Conservation (phyloP, 2,888 invertebrate genomes). For the Julus scandinavius region DNA sequence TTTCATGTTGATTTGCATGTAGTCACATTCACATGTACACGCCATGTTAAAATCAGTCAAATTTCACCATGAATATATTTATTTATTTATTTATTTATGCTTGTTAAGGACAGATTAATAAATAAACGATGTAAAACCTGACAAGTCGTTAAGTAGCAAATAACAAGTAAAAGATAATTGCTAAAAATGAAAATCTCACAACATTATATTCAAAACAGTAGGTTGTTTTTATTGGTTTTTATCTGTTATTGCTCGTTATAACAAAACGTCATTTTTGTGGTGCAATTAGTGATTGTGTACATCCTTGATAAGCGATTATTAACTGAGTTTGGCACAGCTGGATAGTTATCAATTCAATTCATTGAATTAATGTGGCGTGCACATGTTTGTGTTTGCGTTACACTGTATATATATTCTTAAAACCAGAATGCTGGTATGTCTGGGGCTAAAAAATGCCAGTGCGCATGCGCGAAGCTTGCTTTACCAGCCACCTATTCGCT, state of each 20-base stretch:
- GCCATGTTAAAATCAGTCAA: neutral
- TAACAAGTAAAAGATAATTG: too few species aligned
- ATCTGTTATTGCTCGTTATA: neutral
- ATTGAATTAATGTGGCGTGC: neutral
- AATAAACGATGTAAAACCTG: too few species aligned
- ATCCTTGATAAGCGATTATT: neutral
- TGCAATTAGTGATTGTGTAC: neutral
- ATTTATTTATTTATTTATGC: too few species aligned
- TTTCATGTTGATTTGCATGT: neutral
- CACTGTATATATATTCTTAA: neutral
- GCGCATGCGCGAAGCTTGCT: neutral
- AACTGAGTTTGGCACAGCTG: neutral
- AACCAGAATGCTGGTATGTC: neutral
- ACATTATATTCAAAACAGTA: too few species aligned
- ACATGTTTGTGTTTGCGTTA: neutral
- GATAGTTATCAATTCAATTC: neutral
- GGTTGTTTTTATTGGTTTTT: too few species aligned
- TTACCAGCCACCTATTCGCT: neutral
- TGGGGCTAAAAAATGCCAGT: neutral
- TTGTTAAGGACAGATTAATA: too few species aligned
- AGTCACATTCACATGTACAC: neutral
- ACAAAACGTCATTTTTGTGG: neutral
- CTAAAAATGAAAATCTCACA: too few species aligned
- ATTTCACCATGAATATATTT: too few species aligned
- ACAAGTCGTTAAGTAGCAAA: too few species aligned